Conservation (phyloP, 2,113 vertebrate genomes). For the Urocolius indicus region DNA sequence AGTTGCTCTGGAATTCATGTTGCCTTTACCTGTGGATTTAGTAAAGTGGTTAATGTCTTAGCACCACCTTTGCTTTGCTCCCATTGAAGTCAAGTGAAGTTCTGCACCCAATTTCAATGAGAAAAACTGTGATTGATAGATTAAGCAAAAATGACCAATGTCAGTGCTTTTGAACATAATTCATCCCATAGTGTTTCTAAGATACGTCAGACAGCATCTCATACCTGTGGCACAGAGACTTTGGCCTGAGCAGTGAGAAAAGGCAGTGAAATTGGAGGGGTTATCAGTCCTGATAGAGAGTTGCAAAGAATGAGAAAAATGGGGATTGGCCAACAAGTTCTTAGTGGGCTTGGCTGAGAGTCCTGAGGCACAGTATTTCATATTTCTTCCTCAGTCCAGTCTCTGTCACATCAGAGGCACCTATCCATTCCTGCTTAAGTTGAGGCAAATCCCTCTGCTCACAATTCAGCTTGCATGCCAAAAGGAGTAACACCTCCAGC, state of each 20-base stretch:
- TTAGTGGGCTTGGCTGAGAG: neutral
- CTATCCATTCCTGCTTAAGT: neutral
- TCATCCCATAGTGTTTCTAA: neutral
- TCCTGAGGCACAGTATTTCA: rapidly evolving
- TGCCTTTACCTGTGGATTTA: neutral
- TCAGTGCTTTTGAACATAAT: neutral
- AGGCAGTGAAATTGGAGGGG: neutral
- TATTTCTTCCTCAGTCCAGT: neutral
- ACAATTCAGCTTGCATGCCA: neutral
- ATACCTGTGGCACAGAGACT: neutral
- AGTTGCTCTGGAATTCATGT: neutral
- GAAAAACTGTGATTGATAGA: neutral
- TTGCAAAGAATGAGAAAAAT: constrained; percentile 10
- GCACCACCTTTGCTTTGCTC: neutral
- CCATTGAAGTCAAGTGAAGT: neutral
- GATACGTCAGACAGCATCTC: neutral
- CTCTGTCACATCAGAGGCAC: neutral
- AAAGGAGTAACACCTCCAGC: neutral
- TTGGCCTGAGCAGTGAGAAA: neutral
- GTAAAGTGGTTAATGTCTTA: neutral
- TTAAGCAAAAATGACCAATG: neutral
- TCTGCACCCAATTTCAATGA: neutral
- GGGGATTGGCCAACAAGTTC: neutral
- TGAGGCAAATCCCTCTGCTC: neutral
- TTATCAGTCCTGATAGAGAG: neutral